These are phyloP conservation scores for Cistogaster globosa DNA, from an alignment of 2,888 invertebrate genomes.

Conservation along the genomic window DNA sequence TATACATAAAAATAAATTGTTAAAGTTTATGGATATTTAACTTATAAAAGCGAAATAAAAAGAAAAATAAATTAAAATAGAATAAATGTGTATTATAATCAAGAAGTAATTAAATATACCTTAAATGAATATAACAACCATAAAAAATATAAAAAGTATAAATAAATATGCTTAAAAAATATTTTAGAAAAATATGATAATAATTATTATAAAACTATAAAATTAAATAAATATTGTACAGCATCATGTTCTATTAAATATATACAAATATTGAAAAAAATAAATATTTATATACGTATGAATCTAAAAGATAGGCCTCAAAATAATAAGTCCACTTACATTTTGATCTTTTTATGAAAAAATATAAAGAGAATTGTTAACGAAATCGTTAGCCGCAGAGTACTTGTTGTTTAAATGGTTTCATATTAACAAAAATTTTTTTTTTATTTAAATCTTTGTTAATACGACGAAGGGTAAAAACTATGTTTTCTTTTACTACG, in stretches of 20 bases:
- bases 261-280: constrained; percentile 59
- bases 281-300: too few species aligned
- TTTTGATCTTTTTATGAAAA: neutral
- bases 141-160: constrained; percentile 62
- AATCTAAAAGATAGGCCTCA: neutral
- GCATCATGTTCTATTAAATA: constrained; percentile 63
- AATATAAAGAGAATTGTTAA: too few species aligned
- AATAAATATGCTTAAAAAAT: constrained; percentile 47
- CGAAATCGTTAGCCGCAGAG: too few species aligned
- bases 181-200: constrained; percentile 34
- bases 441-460: too few species aligned
- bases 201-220: constrained; percentile 51
- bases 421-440: too few species aligned
- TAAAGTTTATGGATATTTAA: constrained; percentile 80
- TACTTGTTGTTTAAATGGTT: too few species aligned
- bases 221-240: constrained; percentile 66
- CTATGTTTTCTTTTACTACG: too few species aligned
- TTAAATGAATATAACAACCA: constrained; percentile 20
- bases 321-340: neutral
- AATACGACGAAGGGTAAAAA: too few species aligned
- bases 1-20: constrained; percentile 74
- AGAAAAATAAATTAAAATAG: constrained; percentile 43
- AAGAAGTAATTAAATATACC: constrained; percentile 45
- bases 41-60: constrained; percentile 62
- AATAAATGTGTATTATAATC: constrained; percentile 75